Evolutionary conservation across 2,797 vertebrate genomes (phyloP), one percentile per base, ranked within the genome.

Genomic region (Melopsittacus undulatus): DNA sequence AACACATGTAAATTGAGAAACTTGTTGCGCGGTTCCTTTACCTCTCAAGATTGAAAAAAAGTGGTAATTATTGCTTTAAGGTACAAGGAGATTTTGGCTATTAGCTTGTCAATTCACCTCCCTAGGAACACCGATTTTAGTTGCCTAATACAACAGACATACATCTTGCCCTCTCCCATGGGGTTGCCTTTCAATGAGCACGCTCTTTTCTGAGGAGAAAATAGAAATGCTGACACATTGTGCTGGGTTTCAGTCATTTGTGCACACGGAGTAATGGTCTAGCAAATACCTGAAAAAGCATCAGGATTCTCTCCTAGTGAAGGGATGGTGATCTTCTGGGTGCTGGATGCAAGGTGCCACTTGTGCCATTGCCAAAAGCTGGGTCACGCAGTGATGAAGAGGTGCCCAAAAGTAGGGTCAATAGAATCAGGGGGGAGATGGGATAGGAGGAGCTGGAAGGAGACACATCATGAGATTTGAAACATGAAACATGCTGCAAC

Each of bases 251-350:
- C 40, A 38, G 4, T 34, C 38, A 18, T 29, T 20, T 56, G 10
- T 21, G 22, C 27, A 30, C 0, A 0, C 1, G 4, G 27, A 69
- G 2, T 26, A 88, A 36, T 7, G 26, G n/a, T n/a, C 26, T 63
- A 24, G 5, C 29, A 48, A 79, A 89, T 40, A 59, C 16, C 38
- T 76, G 54, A 57, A 74, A 36, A 24, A 52, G 16, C 34, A 9
- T 23, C 26, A 7, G 16, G 46, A 38, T 36, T 67, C 43, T 86
- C 63, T 79, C 24, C 20, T 38, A 75, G 4, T 12, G 46, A 38
- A 68, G 13, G 59, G 36, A 16, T 5, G 9, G 30, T 49, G 34
- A 8, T 26, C 23, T 45, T 21, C 57, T 27, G 11, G 9, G 21
- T 42, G 23, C 17, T 40, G 43, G 26, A 20, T 57, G 30, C 1